Conservation (phyloP, 2,113 vertebrate species). For the Tupaia tana region DNA sequence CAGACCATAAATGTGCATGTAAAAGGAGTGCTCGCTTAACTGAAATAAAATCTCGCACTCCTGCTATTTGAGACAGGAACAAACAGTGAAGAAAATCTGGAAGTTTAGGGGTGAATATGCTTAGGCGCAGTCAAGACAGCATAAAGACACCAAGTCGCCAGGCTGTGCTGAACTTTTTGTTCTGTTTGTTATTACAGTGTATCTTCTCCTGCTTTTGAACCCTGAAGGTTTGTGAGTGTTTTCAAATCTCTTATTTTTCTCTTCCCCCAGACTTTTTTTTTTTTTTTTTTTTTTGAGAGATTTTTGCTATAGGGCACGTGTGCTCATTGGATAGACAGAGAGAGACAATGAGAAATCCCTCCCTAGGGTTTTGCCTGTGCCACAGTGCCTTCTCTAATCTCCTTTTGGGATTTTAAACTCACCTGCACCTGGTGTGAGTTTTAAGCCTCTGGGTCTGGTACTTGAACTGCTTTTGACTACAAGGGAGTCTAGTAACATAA, state of each 20-base stretch:
- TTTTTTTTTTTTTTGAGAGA: too few species aligned
- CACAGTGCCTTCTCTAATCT: too few species aligned
- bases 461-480: too few species aligned
- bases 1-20: too few species aligned
- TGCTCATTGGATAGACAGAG: too few species aligned
- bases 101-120: not conserved
- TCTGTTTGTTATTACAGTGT: not conserved
- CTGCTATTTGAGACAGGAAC: not conserved
- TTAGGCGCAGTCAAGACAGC: not conserved
- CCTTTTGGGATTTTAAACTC: too few species aligned
- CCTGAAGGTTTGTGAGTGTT: not conserved
- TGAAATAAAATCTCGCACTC: not conserved
- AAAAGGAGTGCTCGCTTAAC: not conserved
- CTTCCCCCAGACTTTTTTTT: not conserved
- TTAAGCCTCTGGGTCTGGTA: too few species aligned
- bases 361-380: too few species aligned
- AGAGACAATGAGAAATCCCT: too few species aligned
- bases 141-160: not conserved
- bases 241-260: not conserved
- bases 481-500: too few species aligned
- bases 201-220: slow-evolving; percentile 32
- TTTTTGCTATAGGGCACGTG: too few species aligned
- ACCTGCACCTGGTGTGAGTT: too few species aligned
- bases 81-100: not conserved
- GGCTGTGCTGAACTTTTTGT: not conserved